Evolutionary conservation across 2,113 vertebrate genomes (phyloP), one percentile per base, ranked within the genome.

Genomic region (Phyllopteryx taeniolatus): DNA sequence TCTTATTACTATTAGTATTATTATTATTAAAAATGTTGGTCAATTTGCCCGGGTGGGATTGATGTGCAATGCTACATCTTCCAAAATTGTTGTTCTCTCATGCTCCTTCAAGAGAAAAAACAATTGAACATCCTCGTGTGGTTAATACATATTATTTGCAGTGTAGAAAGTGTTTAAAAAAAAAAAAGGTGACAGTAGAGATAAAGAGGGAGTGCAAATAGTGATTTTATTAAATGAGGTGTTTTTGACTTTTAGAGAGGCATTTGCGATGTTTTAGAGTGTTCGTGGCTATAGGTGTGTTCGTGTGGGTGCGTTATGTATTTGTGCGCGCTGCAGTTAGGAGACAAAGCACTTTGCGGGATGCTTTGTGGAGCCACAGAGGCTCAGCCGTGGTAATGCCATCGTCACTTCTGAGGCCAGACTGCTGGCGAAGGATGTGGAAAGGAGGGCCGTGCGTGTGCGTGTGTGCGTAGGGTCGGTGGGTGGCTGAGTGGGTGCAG

Each of bases 361-460:
- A 86, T 73, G 71, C 82, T 82, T 51, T 73, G 79, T 85, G 74
- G 82, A 88, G 85, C 84, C 83, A 75, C 86, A 81, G 80, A 84
- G 85, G 84, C 85, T 86, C 83, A 84, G 83, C 75, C 81, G 79
- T 68, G 72, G 76, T 85, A 84, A 86, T 86, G 82, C 82, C 85
- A 87, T 86, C 87, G 81, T 77, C 85, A 83, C 84, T 88, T 86
- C 84, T 84, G 80, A 88, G 84, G 85, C 80, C 85, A 83, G 81
- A 77, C 77, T 85, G 79, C 79, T 85, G 87, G 87, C 81, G 70
- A 77, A 83, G 86, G 86, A 85, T 82, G 87, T 83, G 84, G 83
- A 83, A 56, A 75, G 63, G 83, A 83, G 78, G 81, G 79, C 83
- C 85, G 70, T 80, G 87, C 77, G 56, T 27, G 14, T 33, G 31